These are phyloP conservation scores for Chiropotes sagulatus DNA, from an alignment of 2,797 vertebrate genomes.

Conservation along the genomic window DNA sequence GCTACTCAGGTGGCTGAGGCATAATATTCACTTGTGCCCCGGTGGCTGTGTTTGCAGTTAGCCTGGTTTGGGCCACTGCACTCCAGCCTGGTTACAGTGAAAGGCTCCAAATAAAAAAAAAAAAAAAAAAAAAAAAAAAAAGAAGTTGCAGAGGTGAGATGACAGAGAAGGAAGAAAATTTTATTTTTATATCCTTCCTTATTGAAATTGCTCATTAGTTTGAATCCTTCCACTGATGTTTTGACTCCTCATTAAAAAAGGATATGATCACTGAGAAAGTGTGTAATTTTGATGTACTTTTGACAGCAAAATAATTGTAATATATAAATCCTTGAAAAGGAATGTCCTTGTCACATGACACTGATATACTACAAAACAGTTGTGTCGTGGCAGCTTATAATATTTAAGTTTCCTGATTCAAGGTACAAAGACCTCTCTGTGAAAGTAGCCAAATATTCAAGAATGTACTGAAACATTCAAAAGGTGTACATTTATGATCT, in stretches of 20 bases:
- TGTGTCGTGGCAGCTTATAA: background rate
- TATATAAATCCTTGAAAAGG: background rate
- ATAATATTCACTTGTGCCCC: too few species aligned
- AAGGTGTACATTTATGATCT: background rate
- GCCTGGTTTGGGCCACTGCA: too few species aligned
- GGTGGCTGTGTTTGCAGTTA: too few species aligned
- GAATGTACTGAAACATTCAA: background rate
- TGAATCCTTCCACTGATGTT: background rate
- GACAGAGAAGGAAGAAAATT: background rate
- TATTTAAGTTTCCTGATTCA: background rate
- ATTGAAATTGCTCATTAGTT: background rate
- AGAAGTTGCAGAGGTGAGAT: background rate
- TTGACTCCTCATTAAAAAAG: background rate
- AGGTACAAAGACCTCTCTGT: background rate
- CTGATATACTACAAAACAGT: background rate
- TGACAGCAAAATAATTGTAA: background rate
- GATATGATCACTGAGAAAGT: background rate
- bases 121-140: too few species aligned
- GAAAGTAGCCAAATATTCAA: background rate
- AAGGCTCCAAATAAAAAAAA: too few species aligned
- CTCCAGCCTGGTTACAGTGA: too few species aligned
- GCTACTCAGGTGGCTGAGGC: too few species aligned
- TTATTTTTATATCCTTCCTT: background rate
- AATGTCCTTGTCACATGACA: background rate
- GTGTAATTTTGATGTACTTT: background rate